These are phyloP conservation scores for Balearica regulorum DNA, from an alignment of 2,797 vertebrate genomes.

Conservation along the genomic window DNA sequence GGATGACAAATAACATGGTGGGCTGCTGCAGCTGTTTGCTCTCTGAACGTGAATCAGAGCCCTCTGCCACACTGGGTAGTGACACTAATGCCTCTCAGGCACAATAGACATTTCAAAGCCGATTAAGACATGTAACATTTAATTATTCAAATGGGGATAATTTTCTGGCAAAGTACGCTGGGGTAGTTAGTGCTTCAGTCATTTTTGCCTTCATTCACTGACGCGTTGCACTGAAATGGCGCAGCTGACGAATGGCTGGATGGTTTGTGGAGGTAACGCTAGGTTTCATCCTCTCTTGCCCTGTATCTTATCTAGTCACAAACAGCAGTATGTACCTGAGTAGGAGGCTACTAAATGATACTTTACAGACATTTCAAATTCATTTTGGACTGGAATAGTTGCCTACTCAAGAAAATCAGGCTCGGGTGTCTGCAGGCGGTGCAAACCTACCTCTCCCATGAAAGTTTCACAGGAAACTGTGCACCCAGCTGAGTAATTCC, in stretches of 20 bases:
- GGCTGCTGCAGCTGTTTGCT: neutral
- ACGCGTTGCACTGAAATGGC: neutral
- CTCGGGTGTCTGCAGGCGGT: neutral
- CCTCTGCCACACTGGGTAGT: neutral
- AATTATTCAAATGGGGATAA: neutral
- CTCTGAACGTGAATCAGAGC: neutral
- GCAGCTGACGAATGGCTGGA: neutral
- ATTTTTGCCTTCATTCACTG: neutral
- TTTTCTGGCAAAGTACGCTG: neutral
- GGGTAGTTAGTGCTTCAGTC: neutral
- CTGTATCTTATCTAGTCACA: too few species aligned
- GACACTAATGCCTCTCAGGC: neutral
- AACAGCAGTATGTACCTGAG: neutral
- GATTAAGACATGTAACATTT: neutral
- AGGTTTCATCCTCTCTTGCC: neutral
- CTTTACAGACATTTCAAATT: neutral
- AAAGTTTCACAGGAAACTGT: neutral
- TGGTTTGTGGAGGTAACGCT: accelerated
- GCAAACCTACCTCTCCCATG: neutral
- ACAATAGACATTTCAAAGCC: neutral
- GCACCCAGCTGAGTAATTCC: neutral
- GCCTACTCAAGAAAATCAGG: neutral
- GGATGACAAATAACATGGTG: neutral
- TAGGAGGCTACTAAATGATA: neutral
- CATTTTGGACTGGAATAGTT: neutral